Conservation (phyloP, 2,888 invertebrate genomes). For the Leucania comma region DNA sequence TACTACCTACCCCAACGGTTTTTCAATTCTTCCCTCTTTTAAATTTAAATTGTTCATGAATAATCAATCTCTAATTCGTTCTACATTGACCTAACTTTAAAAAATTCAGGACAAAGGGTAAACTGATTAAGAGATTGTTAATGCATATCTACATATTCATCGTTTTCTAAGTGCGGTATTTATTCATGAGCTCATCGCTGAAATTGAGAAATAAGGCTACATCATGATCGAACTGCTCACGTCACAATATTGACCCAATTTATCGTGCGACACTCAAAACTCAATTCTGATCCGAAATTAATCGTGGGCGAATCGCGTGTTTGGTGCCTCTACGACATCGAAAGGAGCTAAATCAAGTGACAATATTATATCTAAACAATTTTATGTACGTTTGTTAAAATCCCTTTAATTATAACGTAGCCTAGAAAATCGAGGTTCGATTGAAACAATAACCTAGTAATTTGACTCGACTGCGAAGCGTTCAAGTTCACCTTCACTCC, state of each 20-base stretch:
- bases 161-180: constrained; percentile 35
- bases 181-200: constrained; percentile 39
- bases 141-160: constrained; percentile 58
- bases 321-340: constrained; percentile 15
- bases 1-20: constrained; percentile 44
- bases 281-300: constrained; percentile 48
- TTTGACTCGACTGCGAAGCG: constrained; percentile 30
- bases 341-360: constrained; percentile 33
- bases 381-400: not conserved
- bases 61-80: constrained; percentile 70
- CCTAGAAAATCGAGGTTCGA: constrained; percentile 17
- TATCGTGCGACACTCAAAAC: constrained; percentile 47
- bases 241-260: constrained; percentile 54
- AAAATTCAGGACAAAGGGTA: constrained; percentile 67
- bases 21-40: constrained; percentile 61
- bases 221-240: constrained; percentile 37
- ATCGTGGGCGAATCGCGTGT: constrained; percentile 40
- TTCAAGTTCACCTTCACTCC: constrained; percentile 62
- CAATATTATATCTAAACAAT: not conserved
- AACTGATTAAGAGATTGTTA: constrained; percentile 68
- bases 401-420: constrained; percentile 1
- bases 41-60: constrained; percentile 74
- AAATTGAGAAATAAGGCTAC: constrained; percentile 43
- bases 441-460: constrained; percentile 53
- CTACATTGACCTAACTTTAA: constrained; percentile 61